Evolutionary conservation across 2,888 invertebrate species (phyloP).

Genomic region (Meiosimyza decipiens): DNA sequence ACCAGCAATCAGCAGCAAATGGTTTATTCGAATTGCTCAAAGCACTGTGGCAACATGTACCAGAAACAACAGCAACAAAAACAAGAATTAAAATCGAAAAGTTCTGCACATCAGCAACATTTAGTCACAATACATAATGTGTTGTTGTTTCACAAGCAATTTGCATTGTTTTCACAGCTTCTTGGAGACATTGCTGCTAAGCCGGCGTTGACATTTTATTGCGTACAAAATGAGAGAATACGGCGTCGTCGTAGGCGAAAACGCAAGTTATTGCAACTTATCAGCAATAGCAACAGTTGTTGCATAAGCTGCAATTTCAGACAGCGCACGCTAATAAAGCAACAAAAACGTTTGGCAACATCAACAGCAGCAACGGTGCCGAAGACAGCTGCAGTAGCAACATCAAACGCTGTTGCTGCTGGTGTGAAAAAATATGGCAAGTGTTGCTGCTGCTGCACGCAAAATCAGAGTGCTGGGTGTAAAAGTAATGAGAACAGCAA

Average conservation of each 20-base stretch:
- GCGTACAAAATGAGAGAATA: conserved; percentile 6
- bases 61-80: conserved; percentile 9
- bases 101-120: not conserved
- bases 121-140: not conserved
- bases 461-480: too few relatives aligned
- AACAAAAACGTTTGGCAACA: not conserved
- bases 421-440: too few relatives aligned
- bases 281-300: not conserved
- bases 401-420: not conserved
- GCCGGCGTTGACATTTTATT: not conserved
- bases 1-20: not conserved
- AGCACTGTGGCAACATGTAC: conserved; percentile 24
- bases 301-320: not conserved
- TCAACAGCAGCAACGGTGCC: not conserved
- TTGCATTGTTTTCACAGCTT: not conserved
- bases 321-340: not conserved
- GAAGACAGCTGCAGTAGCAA: too few relatives aligned
- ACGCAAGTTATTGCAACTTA: not conserved
- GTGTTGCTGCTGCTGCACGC: too few relatives aligned
- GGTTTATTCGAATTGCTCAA: not conserved
- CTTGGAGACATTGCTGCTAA: not conserved
- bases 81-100: not conserved
- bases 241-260: not conserved
- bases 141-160: conserved; percentile 5
- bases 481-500: too few relatives aligned